Base-by-base conservation (phyloP, 2,113 vertebrate species). In the Zosterops japonicus region DNA sequence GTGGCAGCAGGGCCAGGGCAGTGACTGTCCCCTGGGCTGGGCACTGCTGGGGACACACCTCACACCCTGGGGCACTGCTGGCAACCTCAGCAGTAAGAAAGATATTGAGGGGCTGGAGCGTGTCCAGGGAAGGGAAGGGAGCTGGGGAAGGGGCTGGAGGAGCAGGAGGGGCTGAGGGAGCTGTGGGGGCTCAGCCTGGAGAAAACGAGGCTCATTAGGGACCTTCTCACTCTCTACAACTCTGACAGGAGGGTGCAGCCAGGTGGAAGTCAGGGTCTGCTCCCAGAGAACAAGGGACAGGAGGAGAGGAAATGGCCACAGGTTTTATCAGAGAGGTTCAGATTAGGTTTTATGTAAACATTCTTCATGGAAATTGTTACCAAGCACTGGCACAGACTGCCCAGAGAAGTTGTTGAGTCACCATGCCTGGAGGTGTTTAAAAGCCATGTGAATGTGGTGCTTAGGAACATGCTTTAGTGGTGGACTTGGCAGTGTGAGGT, bases 401-500 rank as follows among this genome's bases (percentile, higher is more conserved):
- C 25, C 16, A 64, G 85, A 42, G 35, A 59, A 19, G 49, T 36
- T 12, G 15, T 33, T 24, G 52, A 65, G 16, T 79, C 24, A 35
- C 18, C 18, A 6, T 24, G 5, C 28, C 33, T 86, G 1, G 3
- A 86, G 16, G 42, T 65, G 20, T 89, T 67, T 67, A 46, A 41
- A 55, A 56, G 4, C 16, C 1, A 0, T 0, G 1, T 27, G 23
- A 16, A 44, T 2, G 1, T 41, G 42, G 15, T 0, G 0, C 15
- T 85, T 11, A 50, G 17, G 12, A 20, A 24, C 14, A 5, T 29
- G 23, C 13, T 57, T 83, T 70, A 27, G 28, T 39, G 16, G 27
- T 68, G 31, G 25, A n/a, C 27, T 67, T 50, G 9, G 13, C 4
- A 50, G 10, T 47, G 28, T 27, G 53, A 57, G 17, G 6, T 70